A percentile compares a stretch with the other conserved stretches of the same genome.
These are phyloP conservation scores for Olivierus martensii DNA, from an alignment of 1,140 invertebrate species.

Conservation along the genomic window DNA sequence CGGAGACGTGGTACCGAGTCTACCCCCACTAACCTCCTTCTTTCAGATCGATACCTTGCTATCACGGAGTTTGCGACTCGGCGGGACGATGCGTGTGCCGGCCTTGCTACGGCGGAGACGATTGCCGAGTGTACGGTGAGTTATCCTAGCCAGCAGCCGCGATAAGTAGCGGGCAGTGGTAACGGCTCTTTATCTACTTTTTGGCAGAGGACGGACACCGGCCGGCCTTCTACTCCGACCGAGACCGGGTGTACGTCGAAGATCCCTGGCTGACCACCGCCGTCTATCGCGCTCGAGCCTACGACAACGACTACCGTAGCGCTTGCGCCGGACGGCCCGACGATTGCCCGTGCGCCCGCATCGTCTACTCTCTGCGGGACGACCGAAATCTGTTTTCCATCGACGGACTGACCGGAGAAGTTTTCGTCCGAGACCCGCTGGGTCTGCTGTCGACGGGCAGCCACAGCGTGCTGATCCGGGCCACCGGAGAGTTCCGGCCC, in stretches of 20 bases:
- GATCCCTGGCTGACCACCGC: slow-evolving; percentile 7
- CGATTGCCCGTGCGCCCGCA: slow-evolving; percentile 11
- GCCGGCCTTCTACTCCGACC: slow-evolving; percentile 12
- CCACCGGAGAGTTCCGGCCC: background rate
- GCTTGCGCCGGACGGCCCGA: slow-evolving; percentile 2
- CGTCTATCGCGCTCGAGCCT: slow-evolving; percentile 11
- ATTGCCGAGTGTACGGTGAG: slow-evolving; percentile 16
- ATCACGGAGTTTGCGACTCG: slow-evolving; percentile 13
- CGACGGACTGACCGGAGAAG: slow-evolving; percentile 14
- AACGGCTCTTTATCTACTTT: background rate
- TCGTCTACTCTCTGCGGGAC: slow-evolving; percentile 4
- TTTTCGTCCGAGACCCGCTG: slow-evolving; percentile 9
- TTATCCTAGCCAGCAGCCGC: too few species aligned
- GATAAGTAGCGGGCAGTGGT: too few species aligned
- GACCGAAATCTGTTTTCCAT: slow-evolving; percentile 9
- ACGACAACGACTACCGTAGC: slow-evolving; percentile 6
- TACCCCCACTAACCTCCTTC: too few species aligned
- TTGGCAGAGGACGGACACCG: slow-evolving; percentile 9
- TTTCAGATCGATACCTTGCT: slow-evolving; percentile 13
- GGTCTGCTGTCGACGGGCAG: background rate
- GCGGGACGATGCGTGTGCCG: slow-evolving; percentile 14
- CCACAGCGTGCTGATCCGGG: slow-evolving; percentile 9
- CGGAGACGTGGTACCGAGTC: too few species aligned
- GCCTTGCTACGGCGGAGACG: slow-evolving; percentile 14
- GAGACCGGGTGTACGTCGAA: slow-evolving; percentile 7